Conservation (phyloP, 2,797 vertebrate species). For the Hipposideros larvatus region DNA sequence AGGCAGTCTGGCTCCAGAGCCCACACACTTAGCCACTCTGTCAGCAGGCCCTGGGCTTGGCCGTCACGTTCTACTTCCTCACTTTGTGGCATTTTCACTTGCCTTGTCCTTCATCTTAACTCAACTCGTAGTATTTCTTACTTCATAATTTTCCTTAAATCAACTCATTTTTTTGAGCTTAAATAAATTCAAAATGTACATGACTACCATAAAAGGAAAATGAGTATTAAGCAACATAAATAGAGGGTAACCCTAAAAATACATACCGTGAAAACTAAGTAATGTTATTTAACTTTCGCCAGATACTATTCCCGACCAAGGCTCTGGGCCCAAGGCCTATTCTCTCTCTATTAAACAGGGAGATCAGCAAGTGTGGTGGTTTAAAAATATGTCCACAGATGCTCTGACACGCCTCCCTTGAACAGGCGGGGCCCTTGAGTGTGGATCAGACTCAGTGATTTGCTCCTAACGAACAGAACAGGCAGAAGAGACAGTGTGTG, state of each 20-base stretch:
- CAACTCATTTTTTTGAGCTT: not conserved
- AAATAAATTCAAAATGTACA: not conserved
- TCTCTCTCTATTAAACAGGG: not conserved
- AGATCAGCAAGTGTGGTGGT: not conserved
- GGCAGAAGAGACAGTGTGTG: accelerated
- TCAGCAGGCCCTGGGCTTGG: not conserved
- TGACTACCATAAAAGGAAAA: not conserved
- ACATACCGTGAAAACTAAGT: not conserved
- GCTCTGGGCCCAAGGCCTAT: not conserved
- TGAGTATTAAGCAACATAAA: not conserved
- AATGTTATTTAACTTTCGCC: not conserved
- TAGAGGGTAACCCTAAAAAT: not conserved
- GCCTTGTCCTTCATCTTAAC: not conserved
- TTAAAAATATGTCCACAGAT: not conserved
- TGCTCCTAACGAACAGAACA: not conserved
- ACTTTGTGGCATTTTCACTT: not conserved
- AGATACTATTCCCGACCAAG: too few relatives aligned
- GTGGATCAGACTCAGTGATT: not conserved
- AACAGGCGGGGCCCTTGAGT: not conserved
- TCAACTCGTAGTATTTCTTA: not conserved
- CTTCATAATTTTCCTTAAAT: not conserved
- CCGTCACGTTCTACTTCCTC: accelerated
- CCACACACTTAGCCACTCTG: not conserved
- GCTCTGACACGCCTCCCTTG: not conserved
- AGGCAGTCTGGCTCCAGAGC: not conserved